Base-by-base conservation (phyloP, 2,113 vertebrate species). In the Xyrauchen texanus region DNA sequence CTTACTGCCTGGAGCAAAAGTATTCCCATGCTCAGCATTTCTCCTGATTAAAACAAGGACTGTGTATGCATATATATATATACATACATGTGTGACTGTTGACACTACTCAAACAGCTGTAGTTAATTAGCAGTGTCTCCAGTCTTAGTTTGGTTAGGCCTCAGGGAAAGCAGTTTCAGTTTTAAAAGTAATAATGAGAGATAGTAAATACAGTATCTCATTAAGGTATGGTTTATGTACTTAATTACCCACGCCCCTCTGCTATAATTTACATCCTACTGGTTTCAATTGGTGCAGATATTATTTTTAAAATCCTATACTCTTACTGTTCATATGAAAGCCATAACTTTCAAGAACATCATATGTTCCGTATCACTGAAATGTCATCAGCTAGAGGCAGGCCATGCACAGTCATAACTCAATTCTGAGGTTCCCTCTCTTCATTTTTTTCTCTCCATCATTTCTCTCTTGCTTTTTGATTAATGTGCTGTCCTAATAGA, bases 81-180 rank as follows among this genome's bases (percentile, higher is more conserved):
- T 34, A 34, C 21, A 34, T 34, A 34, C 21, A 34, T 34, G 21
- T 34, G 21, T 34, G 21, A 34, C 21, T 34, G 21, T 34, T 34
- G 21, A 3, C 21, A 1, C 21, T 34, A 1, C 21, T 34, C 21
- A 77, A 82, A 85, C 91, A 92, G 86, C 88, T 91, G 89, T 83
- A 78, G 82, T 84, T 83, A 87, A 92, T 92, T 91, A 91, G 86
- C 62, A 81, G 86, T 83, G 77, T 89, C 89, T 90, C 80, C 84
- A 77, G 63, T 80, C 51, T 77, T 66, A 62, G 52, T 60, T 76
- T 72, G 71, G 73, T 71, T 77, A 74, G 79, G 64, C 64, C 71
- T 68, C 64, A n/a, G 79, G 71, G 21, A 75, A 65, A 15, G 15
- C 44, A 44, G 58, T 51, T 47, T 68, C 21, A 34, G 21, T 34